These are phyloP conservation scores for Coreius guichenoti DNA, from an alignment of 2,797 vertebrate genomes.

Conservation along the genomic window DNA sequence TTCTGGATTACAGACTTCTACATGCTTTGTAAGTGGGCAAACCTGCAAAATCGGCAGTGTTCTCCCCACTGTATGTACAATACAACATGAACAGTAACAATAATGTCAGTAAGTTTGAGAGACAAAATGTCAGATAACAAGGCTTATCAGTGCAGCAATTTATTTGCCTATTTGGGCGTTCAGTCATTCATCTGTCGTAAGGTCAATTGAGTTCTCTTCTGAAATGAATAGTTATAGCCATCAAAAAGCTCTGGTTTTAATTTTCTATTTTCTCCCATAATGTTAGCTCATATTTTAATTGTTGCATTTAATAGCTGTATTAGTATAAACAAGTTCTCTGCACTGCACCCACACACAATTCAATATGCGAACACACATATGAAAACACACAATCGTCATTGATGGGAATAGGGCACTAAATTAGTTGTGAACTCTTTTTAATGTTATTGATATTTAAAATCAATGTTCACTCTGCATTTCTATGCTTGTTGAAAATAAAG, in stretches of 20 bases:
- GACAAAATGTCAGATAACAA: neutral
- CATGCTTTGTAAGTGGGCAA: too few relatives aligned
- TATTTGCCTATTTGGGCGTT: neutral
- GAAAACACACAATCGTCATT: constrained; percentile 47
- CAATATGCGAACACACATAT: constrained; percentile 49
- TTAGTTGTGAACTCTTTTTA: constrained; percentile 68
- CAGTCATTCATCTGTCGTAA: neutral
- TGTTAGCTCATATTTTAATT: constrained; percentile 52
- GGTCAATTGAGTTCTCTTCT: neutral
- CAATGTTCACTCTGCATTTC: constrained; percentile 32
- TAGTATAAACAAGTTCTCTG: constrained; percentile 39
- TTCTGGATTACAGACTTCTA: too few relatives aligned
- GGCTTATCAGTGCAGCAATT: neutral
- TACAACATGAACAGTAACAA: neutral
- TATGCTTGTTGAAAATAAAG: neutral
- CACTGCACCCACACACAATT: neutral
- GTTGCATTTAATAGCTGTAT: constrained; percentile 54
- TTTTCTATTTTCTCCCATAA: neutral
- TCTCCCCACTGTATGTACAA: too few relatives aligned
- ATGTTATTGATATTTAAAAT: constrained; percentile 71
- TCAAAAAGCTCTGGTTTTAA: too few relatives aligned
- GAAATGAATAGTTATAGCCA: neutral
- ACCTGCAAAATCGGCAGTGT: too few relatives aligned
- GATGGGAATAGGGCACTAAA: constrained; percentile 57
- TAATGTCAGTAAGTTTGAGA: neutral